Percentiles rank a stretch among this genome's conserved stretches.
Evolutionary conservation across 1,140 invertebrate species (phyloP).

Genomic region (Augochlora pura): DNA sequence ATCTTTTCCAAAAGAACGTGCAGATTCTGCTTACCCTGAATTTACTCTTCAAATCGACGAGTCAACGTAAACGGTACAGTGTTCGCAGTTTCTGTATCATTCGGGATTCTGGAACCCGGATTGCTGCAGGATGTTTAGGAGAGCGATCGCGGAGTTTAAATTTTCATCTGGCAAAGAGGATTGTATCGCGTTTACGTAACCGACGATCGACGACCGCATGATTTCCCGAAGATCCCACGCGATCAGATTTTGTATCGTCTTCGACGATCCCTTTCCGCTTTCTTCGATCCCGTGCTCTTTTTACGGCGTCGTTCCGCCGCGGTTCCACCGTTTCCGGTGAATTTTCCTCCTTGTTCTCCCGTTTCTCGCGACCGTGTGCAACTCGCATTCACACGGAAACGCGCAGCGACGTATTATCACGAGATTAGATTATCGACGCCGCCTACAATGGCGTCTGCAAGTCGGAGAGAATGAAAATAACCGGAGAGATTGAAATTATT

Average conservation of each 20-base stretch:
- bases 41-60: too few species aligned
- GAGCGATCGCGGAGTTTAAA: slow-evolving; percentile 5
- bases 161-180: background rate
- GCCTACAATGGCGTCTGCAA: slow-evolving; percentile 66
- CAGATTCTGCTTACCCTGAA: too few species aligned
- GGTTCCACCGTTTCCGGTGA: background rate
- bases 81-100: too few species aligned
- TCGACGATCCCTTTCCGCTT: too few species aligned
- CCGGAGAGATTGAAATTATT: slow-evolving; percentile 18
- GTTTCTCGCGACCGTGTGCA: background rate
- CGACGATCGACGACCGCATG: slow-evolving; percentile 14
- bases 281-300: background rate
- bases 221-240: background rate
- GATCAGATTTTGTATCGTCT: background rate
- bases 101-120: too few species aligned
- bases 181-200: slow-evolving; percentile 16
- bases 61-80: too few species aligned
- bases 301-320: background rate
- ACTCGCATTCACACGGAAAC: slow-evolving; percentile 24
- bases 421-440: slow-evolving; percentile 72
- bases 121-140: background rate
- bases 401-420: slow-evolving; percentile 52
- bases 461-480: slow-evolving; percentile 55
- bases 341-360: background rate
- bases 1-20: too few species aligned